phyloP scores from a whole-genome alignment of 2,888 invertebrate species.

The Deilephila porcellus region DNA sequence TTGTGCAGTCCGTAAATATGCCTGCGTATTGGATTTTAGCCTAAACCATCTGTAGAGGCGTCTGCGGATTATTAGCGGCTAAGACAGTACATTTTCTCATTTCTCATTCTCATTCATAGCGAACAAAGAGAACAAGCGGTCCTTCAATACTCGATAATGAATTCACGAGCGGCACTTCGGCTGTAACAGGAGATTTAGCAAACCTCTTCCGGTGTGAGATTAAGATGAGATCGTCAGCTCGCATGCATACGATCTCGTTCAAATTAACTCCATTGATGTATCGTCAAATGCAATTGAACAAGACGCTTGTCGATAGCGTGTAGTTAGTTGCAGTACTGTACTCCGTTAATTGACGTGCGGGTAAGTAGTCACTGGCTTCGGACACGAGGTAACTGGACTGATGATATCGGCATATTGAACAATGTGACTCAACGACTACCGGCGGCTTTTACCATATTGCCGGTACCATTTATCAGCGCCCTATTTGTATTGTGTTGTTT shows the following conservation, averaged over 20 bases:
- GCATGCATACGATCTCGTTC: neutral
- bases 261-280: neutral
- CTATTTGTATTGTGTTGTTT: conserved; percentile 40
- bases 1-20: no score
- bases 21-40: no score
- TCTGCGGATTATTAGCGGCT: no score
- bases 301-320: neutral
- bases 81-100: no score
- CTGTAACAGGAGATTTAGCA: no score
- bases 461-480: conserved; percentile 10
- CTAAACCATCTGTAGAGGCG: no score
- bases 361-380: conserved; percentile 41
- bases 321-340: conserved; percentile 13
- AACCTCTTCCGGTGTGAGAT: no score
- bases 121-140: no score
- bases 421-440: conserved; percentile 45
- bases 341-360: conserved; percentile 21
- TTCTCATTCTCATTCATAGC: no score
- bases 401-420: conserved; percentile 51
- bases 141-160: no score
- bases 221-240: no score
- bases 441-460: conserved; percentile 28
- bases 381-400: conserved; percentile 42
- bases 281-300: conserved; percentile 1
- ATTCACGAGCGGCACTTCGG: no score